Evolutionary conservation across 2,797 vertebrate species (phyloP).

Genomic region (Tympanoctomys barrerae): DNA sequence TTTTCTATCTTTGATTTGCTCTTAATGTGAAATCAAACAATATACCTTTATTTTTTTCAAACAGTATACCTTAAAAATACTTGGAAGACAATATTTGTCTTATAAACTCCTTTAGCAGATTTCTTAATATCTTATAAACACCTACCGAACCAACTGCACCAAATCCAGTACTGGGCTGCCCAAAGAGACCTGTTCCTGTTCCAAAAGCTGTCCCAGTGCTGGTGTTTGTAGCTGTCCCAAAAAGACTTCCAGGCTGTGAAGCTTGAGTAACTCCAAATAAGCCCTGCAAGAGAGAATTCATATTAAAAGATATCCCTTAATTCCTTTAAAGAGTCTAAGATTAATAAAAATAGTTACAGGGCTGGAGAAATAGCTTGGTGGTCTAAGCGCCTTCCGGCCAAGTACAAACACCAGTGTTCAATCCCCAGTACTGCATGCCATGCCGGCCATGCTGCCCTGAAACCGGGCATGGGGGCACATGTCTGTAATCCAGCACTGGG

Average conservation of each 20-base stretch:
- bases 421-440: no score
- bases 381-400: no score
- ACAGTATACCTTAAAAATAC: not conserved
- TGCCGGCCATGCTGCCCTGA: no score
- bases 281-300: constrained; percentile 88
- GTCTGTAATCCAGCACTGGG: no score
- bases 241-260: constrained; percentile 92
- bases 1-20: constrained; percentile 26
- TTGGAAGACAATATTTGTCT: constrained; percentile 35
- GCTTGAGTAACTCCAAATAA: constrained; percentile 95
- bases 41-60: not conserved
- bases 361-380: no score
- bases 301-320: constrained; percentile 23
- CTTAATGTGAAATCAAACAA: constrained; percentile 37
- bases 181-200: constrained; percentile 92
- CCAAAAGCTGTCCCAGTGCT: constrained; percentile 95
- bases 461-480: no score
- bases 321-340: not conserved
- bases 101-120: constrained; percentile 31
- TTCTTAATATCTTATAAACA: constrained; percentile 53
- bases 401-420: no score
- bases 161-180: constrained; percentile 93
- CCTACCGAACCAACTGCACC: constrained; percentile 94
- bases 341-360: not conserved
- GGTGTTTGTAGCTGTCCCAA: constrained; percentile 94